These are phyloP conservation scores for Perca fluviatilis DNA, from an alignment of 2,113 vertebrate genomes.

Conservation along the genomic window DNA sequence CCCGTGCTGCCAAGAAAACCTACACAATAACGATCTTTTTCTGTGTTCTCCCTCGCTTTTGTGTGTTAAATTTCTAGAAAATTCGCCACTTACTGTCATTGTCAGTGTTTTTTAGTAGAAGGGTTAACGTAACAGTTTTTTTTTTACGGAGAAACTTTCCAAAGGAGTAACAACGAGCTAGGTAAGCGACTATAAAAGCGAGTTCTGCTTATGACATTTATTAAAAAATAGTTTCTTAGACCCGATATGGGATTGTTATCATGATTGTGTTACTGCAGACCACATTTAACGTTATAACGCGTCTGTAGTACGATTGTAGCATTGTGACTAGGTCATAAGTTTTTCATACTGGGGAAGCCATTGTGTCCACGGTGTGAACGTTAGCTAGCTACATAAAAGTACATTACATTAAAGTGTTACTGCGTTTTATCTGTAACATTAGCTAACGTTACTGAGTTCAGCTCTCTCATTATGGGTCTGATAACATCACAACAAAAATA, in stretches of 20 bases:
- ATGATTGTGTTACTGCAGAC: neutral
- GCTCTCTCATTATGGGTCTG: neutral
- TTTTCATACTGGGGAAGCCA: conserved; percentile 17
- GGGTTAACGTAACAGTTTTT: neutral
- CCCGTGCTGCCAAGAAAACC: conserved; percentile 20
- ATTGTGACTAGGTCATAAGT: conserved; percentile 2
- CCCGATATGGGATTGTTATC: too few relatives aligned
- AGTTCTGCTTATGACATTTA: conserved; percentile 47
- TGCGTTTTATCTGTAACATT: neutral
- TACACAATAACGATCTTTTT: fast-evolving
- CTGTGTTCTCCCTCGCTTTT: neutral
- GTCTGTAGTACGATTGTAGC: neutral
- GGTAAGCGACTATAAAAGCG: conserved; percentile 55
- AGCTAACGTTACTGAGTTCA: neutral
- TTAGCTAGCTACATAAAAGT: conserved; percentile 4
- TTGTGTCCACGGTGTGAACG: neutral
- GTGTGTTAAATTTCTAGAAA: neutral
- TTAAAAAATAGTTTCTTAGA: neutral
- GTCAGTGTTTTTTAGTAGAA: conserved; percentile 13
- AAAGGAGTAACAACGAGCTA: conserved; percentile 39
- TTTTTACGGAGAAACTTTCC: conserved; percentile 56
- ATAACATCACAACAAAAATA: neutral
- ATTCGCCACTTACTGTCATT: neutral
- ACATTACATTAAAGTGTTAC: neutral
- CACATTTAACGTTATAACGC: neutral